A percentile compares a stretch with the other conserved stretches of the same genome.
Conservation (phyloP, 2,797 vertebrate species). For the Rhynchotus rufescens region DNA sequence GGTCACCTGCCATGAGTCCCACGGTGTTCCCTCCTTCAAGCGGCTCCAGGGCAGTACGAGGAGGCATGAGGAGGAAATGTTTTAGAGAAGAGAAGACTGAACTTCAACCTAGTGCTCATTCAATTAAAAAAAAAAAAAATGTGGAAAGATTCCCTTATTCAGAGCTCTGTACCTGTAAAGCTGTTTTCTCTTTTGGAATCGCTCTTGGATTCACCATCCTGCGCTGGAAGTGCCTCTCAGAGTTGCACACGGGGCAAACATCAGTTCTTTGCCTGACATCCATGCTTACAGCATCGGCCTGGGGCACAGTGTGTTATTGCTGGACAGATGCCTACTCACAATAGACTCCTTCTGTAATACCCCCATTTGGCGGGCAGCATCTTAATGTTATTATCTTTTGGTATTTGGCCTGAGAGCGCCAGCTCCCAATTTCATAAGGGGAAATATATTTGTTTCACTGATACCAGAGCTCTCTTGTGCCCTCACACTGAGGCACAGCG, state of each 20-base stretch:
- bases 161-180: background rate
- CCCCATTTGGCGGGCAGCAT: background rate
- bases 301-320: background rate
- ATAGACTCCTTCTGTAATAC: background rate
- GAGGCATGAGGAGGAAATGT: background rate
- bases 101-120: background rate
- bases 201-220: background rate
- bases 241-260: background rate
- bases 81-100: background rate
- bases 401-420: background rate
- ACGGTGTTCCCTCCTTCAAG: conserved; percentile 32
- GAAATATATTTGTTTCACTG: conserved; percentile 5
- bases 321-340: conserved; percentile 15
- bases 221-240: background rate
- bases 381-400: conserved; percentile 9
- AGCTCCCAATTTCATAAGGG: conserved; percentile 16
- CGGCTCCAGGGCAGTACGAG: background rate
- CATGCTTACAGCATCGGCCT: conserved; percentile 19
- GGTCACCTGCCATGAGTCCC: conserved; percentile 21
- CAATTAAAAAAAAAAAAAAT: background rate
- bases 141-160: background rate
- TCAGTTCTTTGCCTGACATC: background rate
- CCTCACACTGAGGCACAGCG: background rate
- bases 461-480: conserved; percentile 11
- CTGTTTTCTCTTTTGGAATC: background rate